A percentile compares a stretch with the other conserved stretches of the same genome.
Conservation (phyloP, 2,888 invertebrate species). For the Erebia aethiops region DNA sequence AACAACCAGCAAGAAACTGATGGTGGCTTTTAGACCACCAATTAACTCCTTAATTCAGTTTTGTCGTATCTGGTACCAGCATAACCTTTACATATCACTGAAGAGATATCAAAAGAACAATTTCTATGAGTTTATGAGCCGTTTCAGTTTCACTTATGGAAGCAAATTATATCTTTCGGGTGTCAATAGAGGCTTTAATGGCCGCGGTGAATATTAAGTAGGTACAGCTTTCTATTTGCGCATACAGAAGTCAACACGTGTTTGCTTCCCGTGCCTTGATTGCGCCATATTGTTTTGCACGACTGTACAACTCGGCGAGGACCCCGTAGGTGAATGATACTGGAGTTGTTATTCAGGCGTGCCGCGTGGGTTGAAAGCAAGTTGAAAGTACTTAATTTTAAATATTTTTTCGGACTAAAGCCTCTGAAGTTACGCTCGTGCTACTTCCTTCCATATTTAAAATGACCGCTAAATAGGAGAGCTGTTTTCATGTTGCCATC, state of each 20-base stretch:
- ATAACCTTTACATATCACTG: neutral
- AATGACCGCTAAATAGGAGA: too few species aligned
- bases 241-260: conserved; percentile 1
- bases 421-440: too few species aligned
- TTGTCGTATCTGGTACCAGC: neutral
- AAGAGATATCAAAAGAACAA: conserved; percentile 11
- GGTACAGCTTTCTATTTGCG: conserved; percentile 29
- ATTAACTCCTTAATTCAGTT: neutral
- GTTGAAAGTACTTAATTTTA: too few species aligned
- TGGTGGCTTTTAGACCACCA: too few species aligned
- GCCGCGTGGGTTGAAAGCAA: too few species aligned
- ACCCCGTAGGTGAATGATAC: too few species aligned
- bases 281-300: neutral
- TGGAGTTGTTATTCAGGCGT: too few species aligned
- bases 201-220: conserved; percentile 28
- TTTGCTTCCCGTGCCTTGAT: neutral
- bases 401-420: too few species aligned
- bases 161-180: conserved; percentile 25
- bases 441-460: too few species aligned
- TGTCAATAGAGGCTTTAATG: conserved; percentile 22
- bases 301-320: too few species aligned
- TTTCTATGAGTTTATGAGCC: conserved; percentile 19
- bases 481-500: too few species aligned
- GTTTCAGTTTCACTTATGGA: neutral
- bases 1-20: too few species aligned